Percentiles rank a stretch among this genome's conserved stretches.
Conservation (phyloP, 2,113 vertebrate genomes). For the Urocolius indicus region DNA sequence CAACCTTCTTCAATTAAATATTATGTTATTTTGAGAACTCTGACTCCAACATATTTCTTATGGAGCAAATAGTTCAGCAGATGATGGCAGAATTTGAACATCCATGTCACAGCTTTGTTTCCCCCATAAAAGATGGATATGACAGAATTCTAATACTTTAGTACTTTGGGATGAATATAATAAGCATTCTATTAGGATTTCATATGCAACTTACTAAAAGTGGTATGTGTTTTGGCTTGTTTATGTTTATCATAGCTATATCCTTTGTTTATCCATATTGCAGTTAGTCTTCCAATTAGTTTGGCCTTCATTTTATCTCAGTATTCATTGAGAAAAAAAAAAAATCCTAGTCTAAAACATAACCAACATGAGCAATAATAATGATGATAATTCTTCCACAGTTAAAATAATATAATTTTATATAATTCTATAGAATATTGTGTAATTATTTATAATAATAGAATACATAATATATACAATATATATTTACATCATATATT, state of each 20-base stretch:
- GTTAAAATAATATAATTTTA: too few relatives aligned
- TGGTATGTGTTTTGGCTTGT: not conserved
- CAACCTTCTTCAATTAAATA: not conserved
- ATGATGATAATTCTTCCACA: not conserved
- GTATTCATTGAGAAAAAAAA: not conserved
- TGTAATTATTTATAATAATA: too few relatives aligned
- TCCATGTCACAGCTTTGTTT: not conserved
- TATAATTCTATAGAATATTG: too few relatives aligned
- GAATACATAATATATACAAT: too few relatives aligned
- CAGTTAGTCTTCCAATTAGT: not conserved
- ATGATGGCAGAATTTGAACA: not conserved
- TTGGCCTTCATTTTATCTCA: not conserved
- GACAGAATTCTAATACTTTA: not conserved
- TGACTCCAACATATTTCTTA: not conserved
- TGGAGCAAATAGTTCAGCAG: not conserved
- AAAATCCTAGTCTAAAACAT: not conserved
- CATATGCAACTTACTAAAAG: not conserved
- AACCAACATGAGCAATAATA: not conserved
- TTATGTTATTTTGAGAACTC: not conserved
- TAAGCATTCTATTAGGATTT: not conserved
- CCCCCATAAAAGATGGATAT: not conserved
- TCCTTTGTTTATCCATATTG: not conserved
- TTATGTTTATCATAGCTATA: not conserved
- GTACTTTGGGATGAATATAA: not conserved
- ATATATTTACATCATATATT: too few relatives aligned